These are phyloP conservation scores for Macquaria ambigua DNA, from an alignment of 2,113 vertebrate species.

Conservation along the genomic window DNA sequence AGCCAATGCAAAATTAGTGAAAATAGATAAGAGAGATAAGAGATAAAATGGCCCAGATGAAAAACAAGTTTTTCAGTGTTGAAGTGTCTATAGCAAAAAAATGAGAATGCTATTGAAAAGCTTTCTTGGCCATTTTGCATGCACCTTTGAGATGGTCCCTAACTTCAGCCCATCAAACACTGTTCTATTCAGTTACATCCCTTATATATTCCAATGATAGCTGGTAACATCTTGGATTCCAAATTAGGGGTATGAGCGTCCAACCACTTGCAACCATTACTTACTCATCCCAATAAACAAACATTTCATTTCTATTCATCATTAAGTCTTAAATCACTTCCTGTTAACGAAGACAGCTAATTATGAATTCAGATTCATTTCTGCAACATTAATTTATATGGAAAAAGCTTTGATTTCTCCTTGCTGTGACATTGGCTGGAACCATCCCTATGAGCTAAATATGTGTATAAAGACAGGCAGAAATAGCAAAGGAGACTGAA, in stretches of 20 bases:
- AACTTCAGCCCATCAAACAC: background rate
- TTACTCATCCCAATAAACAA: slow-evolving; percentile 24
- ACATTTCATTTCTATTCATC: slow-evolving; percentile 52
- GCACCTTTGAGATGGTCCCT: too few relatives aligned
- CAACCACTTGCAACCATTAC: slow-evolving; percentile 1
- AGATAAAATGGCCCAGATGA: too few relatives aligned
- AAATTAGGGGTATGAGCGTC: slow-evolving; percentile 2
- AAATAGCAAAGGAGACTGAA: slow-evolving; percentile 59
- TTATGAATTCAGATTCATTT: slow-evolving; percentile 58
- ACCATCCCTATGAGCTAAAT: slow-evolving; percentile 49
- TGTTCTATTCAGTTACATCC: background rate
- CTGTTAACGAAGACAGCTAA: slow-evolving; percentile 52
- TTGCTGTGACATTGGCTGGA: slow-evolving; percentile 51
- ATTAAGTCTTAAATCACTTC: slow-evolving; percentile 45
- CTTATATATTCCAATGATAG: slow-evolving; percentile 1
- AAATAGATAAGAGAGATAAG: too few relatives aligned
- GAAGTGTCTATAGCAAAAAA: background rate
- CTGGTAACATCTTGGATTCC: slow-evolving; percentile 28
- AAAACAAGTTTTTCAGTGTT: too few relatives aligned
- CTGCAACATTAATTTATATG: slow-evolving; percentile 52
- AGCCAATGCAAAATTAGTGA: too few relatives aligned
- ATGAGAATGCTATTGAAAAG: background rate
- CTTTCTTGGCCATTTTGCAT: too few relatives aligned
- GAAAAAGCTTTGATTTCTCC: slow-evolving; percentile 29
- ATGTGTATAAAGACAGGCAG: slow-evolving; percentile 44